Conservation (phyloP, 2,888 invertebrate species). For the Rhodophaea formosa region DNA sequence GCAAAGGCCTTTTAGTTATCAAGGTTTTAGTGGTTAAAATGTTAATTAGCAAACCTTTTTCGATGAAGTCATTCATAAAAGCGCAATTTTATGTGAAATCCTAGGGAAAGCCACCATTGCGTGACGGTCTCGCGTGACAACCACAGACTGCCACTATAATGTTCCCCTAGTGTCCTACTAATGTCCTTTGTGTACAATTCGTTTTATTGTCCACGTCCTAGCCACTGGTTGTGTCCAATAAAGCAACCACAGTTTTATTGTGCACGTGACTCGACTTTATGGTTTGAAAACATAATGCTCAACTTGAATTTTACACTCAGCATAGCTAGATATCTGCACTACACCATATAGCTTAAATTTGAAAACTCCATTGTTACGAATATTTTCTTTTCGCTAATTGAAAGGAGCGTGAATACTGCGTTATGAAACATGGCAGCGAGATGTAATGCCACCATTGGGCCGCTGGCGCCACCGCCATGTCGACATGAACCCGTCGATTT, state of each 20-base stretch:
- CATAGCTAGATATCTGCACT: neutral
- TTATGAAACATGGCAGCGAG: conserved; percentile 64
- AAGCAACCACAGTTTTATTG: conserved; percentile 28
- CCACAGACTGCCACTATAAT: conserved; percentile 43
- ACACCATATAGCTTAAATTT: neutral
- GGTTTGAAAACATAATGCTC: conserved; percentile 28
- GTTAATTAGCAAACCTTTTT: conserved; percentile 23
- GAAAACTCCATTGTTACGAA: neutral
- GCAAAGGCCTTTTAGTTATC: neutral
- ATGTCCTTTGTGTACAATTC: conserved; percentile 57
- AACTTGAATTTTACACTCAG: conserved; percentile 21
- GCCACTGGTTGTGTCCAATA: conserved; percentile 34
- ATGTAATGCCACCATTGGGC: conserved; percentile 52
- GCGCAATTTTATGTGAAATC: conserved; percentile 46
- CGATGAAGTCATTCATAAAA: conserved; percentile 54
- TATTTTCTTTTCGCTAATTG: conserved; percentile 35
- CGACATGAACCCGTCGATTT: conserved; percentile 68
- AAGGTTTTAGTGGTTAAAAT: neutral
- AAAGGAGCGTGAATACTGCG: conserved; percentile 44
- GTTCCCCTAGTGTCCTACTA: conserved; percentile 55
- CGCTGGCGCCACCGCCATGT: conserved; percentile 54
- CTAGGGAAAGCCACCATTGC: conserved; percentile 59
- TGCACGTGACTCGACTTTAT: conserved; percentile 33
- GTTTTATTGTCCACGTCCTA: conserved; percentile 45
- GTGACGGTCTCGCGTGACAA: conserved; percentile 69